phyloP scores from a whole-genome alignment of 2,113 vertebrate genomes.

The Limanda limanda region DNA sequence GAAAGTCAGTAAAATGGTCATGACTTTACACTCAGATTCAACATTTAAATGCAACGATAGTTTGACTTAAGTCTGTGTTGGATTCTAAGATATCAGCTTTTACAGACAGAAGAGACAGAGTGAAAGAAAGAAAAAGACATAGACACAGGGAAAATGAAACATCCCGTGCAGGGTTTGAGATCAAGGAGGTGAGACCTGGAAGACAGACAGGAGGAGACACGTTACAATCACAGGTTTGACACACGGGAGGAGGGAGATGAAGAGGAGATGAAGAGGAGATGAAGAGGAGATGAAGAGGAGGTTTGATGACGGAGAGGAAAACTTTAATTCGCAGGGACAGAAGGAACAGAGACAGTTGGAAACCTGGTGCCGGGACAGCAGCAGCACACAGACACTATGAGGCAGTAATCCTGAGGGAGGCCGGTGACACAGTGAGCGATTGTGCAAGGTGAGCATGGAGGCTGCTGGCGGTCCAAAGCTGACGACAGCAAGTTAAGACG shows the following conservation, averaged over 20 bases:
- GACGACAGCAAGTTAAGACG: slow-evolving; percentile 25
- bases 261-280: background rate
- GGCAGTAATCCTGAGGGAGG: slow-evolving; percentile 13
- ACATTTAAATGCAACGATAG: background rate
- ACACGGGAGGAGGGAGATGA: background rate
- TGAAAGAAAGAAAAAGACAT: background rate
- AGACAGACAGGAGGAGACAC: slow-evolving; percentile 41
- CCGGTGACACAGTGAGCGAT: slow-evolving; percentile 5
- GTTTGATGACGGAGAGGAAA: background rate
- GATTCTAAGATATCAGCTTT: slow-evolving; percentile 1
- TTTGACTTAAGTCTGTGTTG: slow-evolving; percentile 12
- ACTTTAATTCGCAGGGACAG: background rate
- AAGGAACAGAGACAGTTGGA: background rate
- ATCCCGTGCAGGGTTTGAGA: slow-evolving; percentile 3
- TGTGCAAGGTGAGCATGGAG: slow-evolving; percentile 33
- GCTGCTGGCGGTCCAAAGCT: slow-evolving; percentile 41
- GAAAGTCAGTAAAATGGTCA: slow-evolving; percentile 4
- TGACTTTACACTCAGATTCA: background rate
- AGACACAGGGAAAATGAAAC: slow-evolving; percentile 8
- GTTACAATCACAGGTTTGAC: slow-evolving; percentile 8
- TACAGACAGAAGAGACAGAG: background rate
- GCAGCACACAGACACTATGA: slow-evolving; percentile 1
- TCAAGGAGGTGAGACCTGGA: slow-evolving; percentile 26
- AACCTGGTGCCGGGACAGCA: too few species aligned
- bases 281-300: background rate